Evolutionary conservation across 2,797 vertebrate genomes (phyloP).

Genomic region (Sebastes steindachneri): DNA sequence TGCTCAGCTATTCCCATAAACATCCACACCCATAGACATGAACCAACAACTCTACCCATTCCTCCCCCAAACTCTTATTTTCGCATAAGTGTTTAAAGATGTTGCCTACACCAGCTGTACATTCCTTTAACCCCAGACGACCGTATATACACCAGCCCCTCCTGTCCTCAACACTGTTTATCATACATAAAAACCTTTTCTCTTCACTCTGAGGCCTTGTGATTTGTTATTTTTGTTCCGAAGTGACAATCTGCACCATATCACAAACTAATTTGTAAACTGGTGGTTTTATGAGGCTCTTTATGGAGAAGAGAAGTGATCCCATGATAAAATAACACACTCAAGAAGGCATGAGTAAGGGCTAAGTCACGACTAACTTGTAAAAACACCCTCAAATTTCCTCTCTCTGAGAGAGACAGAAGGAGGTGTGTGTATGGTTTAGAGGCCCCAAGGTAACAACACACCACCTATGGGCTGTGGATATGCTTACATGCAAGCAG

Average conservation of each 20-base stretch:
- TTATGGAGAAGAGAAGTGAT: not conserved
- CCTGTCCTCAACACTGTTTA: not conserved
- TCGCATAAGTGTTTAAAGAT: slow-evolving; percentile 73
- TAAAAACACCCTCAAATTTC: slow-evolving; percentile 49
- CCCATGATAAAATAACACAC: not conserved
- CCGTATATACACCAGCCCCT: not conserved
- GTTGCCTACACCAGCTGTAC: slow-evolving; percentile 62
- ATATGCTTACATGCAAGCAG: slow-evolving; percentile 68
- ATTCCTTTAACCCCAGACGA: slow-evolving; percentile 61
- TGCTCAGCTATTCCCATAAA: slow-evolving; percentile 38
- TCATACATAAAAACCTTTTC: slow-evolving; percentile 2
- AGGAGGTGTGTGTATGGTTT: slow-evolving; percentile 13
- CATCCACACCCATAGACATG: slow-evolving; percentile 48
- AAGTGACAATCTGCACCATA: not conserved
- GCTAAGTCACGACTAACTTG: slow-evolving; percentile 8
- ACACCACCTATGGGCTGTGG: slow-evolving; percentile 27
- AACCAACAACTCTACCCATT: slow-evolving; percentile 19
- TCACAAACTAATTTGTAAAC: not conserved
- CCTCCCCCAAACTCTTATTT: slow-evolving; percentile 41
- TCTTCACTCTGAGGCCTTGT: slow-evolving; percentile 3
- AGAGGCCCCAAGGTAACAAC: slow-evolving; percentile 29
- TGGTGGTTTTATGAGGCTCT: not conserved
- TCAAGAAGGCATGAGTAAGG: not conserved
- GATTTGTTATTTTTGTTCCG: not conserved
- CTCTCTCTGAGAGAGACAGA: not conserved